phyloP scores from a whole-genome alignment of 2,797 vertebrate species.

The Thripadectes ignobilis region DNA sequence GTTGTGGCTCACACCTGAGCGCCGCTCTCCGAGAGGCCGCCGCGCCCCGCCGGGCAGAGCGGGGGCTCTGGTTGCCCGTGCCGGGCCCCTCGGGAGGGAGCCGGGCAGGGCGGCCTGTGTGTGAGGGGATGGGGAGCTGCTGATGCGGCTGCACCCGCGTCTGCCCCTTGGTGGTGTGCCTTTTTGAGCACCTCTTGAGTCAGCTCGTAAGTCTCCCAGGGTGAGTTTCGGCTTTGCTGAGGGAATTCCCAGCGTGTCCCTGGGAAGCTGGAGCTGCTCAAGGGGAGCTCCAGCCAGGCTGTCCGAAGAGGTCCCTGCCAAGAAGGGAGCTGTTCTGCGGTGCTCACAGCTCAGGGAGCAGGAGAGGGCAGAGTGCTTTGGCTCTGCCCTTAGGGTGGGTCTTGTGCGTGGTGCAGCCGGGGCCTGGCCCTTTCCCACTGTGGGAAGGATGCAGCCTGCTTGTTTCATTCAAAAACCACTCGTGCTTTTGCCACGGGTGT shows the following conservation, averaged over 20 bases:
- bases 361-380: fast-evolving
- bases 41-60: fast-evolving
- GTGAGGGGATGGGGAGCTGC: background rate
- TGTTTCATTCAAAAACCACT: background rate
- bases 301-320: too few species aligned
- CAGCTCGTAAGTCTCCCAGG: background rate
- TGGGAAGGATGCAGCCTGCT: background rate
- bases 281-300: fast-evolving
- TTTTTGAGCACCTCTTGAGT: background rate
- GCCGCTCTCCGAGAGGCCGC: fast-evolving
- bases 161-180: background rate
- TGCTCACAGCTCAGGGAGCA: background rate
- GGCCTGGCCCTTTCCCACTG: background rate
- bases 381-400: background rate
- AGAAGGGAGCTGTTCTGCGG: fast-evolving
- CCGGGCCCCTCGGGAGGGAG: fast-evolving
- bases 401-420: fast-evolving
- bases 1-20: fast-evolving
- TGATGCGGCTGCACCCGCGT: background rate
- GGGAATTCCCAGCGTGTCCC: fast-evolving
- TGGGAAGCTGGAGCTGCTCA: background rate
- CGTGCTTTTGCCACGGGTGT: background rate
- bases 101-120: too few species aligned
- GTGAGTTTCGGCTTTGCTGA: background rate
- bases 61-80: background rate